Conservation (phyloP, 2,113 vertebrate genomes). For the Stomatorhinus ivindoensis region DNA sequence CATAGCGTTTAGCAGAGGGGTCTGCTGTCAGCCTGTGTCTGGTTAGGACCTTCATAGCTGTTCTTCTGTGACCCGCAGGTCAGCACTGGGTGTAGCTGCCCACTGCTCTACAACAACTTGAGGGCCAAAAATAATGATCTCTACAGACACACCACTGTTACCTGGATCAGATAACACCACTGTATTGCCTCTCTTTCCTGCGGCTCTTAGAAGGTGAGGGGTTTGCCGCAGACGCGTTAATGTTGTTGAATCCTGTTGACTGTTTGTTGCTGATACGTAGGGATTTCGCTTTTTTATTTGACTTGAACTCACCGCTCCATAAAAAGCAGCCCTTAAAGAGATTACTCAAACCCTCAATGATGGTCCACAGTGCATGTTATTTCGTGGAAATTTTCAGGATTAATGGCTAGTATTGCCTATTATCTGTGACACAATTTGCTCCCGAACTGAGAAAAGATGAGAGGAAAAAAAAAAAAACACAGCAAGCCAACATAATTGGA, state of each 20-base stretch:
- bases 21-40: constrained; percentile 54
- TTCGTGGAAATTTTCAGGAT: constrained; percentile 22
- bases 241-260: constrained; percentile 46
- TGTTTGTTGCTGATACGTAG: constrained; percentile 52
- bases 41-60: constrained; percentile 49
- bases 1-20: constrained; percentile 52
- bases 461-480: not conserved
- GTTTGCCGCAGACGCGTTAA: constrained; percentile 51
- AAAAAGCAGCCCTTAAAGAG: constrained; percentile 29
- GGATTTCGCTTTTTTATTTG: constrained; percentile 48
- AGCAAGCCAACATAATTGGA: not conserved
- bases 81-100: constrained; percentile 38
- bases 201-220: constrained; percentile 49
- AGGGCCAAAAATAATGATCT: constrained; percentile 68
- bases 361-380: constrained; percentile 16
- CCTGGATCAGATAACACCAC: constrained; percentile 58
- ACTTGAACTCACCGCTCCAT: constrained; percentile 34
- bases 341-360: constrained; percentile 33
- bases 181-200: constrained; percentile 63
- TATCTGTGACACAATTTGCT: constrained; percentile 24
- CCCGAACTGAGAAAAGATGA: constrained; percentile 10
- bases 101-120: constrained; percentile 52
- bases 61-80: constrained; percentile 43
- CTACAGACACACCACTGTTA: constrained; percentile 61
- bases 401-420: constrained; percentile 28